phyloP scores from a whole-genome alignment of 2,888 invertebrate genomes.

The Sipha maydis region DNA sequence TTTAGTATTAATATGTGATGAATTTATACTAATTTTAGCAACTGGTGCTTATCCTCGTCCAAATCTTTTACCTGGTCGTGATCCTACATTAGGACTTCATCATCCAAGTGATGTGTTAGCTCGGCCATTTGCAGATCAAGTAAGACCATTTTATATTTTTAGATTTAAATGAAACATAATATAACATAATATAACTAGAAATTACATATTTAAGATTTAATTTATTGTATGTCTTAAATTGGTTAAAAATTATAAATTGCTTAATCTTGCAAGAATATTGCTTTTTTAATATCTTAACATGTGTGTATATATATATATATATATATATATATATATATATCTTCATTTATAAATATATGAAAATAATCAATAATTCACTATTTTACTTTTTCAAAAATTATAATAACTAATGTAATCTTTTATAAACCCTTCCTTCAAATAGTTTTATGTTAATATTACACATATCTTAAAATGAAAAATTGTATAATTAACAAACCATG shows the following conservation, averaged over 20 bases:
- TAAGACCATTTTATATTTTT: slow-evolving; percentile 66
- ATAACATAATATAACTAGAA: not conserved
- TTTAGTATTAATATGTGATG: not conserved
- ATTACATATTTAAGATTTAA: not conserved
- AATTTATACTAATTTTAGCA: slow-evolving; percentile 32
- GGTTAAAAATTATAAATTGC: not conserved
- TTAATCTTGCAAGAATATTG: not conserved
- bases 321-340: no score
- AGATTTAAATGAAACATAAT: not conserved
- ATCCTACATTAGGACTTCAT: slow-evolving; percentile 76
- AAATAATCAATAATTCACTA: no score
- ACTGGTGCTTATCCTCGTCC: slow-evolving; percentile 73
- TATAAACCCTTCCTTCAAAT: no score
- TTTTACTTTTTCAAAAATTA: no score
- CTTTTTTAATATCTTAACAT: no score
- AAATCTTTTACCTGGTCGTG: slow-evolving; percentile 72
- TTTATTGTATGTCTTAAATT: not conserved
- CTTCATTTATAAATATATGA: no score
- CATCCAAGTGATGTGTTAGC: slow-evolving; percentile 80
- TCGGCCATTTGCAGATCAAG: slow-evolving; percentile 83
- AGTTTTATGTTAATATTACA: no score
- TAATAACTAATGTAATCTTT: no score
- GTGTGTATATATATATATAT: no score
- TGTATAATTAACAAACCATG: no score
- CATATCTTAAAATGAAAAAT: no score